These are phyloP conservation scores for Catalaphyllia jardinei DNA, from an alignment of 64 coral and sea anemone genomes.

Conservation along the genomic window DNA sequence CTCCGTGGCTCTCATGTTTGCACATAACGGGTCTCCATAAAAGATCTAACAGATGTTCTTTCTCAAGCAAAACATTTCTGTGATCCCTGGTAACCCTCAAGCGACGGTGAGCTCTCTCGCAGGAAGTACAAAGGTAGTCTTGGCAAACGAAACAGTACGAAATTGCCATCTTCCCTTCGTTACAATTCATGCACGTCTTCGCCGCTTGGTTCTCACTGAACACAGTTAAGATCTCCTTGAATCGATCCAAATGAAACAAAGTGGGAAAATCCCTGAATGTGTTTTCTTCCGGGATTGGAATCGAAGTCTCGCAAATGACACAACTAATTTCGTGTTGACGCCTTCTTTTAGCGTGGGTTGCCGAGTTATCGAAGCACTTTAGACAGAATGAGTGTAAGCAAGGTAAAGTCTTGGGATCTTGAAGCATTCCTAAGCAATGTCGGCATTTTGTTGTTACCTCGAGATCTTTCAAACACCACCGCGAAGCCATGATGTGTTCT, in stretches of 20 bases:
- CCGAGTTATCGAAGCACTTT: not conserved
- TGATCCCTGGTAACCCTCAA: not conserved
- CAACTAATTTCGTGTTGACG: not conserved
- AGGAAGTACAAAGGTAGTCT: not conserved
- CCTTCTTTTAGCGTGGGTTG: not conserved
- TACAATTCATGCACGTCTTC: not conserved
- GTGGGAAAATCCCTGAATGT: not conserved
- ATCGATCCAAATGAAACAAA: not conserved
- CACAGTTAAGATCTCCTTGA: not conserved
- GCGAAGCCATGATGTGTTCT: not conserved
- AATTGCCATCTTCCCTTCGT: not conserved
- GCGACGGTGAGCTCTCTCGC: conserved; percentile 5
- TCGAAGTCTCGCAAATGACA: not conserved
- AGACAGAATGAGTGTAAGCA: not conserved
- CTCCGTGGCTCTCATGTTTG: not conserved
- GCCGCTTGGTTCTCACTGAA: not conserved
- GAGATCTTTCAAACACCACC: not conserved
- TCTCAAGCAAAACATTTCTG: not conserved
- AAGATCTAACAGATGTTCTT: not conserved
- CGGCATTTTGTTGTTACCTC: not conserved
- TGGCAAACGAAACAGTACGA: conserved; percentile 5
- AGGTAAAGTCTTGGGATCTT: not conserved
- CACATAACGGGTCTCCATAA: not conserved
- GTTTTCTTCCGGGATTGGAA: conserved; percentile 7
- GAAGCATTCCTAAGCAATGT: not conserved